Conservation (phyloP, 2,888 invertebrate genomes). For the Eristalis tenax region DNA sequence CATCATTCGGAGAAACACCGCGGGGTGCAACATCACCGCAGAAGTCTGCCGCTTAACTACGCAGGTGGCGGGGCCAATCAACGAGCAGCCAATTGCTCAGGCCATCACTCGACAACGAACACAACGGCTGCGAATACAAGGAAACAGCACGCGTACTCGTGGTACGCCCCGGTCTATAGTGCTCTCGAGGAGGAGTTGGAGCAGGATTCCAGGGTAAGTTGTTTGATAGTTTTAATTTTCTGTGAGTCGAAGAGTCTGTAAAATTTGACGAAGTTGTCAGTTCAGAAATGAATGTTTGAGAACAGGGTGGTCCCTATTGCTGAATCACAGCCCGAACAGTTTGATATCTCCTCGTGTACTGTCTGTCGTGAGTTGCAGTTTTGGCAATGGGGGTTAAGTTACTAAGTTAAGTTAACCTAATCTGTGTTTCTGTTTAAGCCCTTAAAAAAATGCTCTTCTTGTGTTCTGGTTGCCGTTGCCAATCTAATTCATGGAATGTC, state of each 20-base stretch:
- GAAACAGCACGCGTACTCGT: conserved; percentile 81
- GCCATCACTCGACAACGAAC: conserved; percentile 65
- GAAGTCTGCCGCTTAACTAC: conserved; percentile 79
- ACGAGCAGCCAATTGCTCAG: conserved; percentile 44
- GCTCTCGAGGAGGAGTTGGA: conserved; percentile 81
- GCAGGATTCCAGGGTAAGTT: conserved; percentile 80
- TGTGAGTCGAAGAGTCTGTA: background rate
- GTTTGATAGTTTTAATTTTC: background rate
- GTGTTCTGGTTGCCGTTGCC: too few species aligned
- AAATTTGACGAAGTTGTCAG: background rate
- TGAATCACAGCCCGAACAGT: too few species aligned
- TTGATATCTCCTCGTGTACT: too few species aligned
- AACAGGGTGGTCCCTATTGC: background rate
- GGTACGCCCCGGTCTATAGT: conserved; percentile 81
- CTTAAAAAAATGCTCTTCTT: too few species aligned
- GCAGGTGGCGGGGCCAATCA: conserved; percentile 38
- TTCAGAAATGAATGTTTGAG: background rate
- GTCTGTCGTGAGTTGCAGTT: too few species aligned
- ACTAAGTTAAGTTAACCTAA: too few species aligned
- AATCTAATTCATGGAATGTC: too few species aligned
- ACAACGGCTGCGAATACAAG: conserved; percentile 77
- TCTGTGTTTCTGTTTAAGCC: too few species aligned
- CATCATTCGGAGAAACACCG: conserved; percentile 55
- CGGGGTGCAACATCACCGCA: conserved; percentile 76
- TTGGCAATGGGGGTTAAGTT: too few species aligned